phyloP scores from a whole-genome alignment of 2,888 invertebrate species.

The Adineta ricciae region DNA sequence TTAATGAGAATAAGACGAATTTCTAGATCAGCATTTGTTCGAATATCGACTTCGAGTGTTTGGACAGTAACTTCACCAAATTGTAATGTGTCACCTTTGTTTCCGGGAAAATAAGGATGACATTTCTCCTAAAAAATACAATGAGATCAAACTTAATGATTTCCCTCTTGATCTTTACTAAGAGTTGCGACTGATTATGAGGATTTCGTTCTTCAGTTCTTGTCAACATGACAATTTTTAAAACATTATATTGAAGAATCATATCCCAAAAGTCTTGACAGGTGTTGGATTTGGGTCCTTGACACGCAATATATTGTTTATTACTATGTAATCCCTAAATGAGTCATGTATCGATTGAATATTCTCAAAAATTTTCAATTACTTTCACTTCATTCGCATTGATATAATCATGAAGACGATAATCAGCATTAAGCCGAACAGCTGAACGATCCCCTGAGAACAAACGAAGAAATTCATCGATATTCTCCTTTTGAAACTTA shows the following conservation, averaged over 20 bases:
- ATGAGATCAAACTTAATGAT: neutral
- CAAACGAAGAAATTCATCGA: neutral
- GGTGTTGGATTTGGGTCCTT: slow-evolving; percentile 84
- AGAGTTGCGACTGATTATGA: neutral
- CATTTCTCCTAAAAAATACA: neutral
- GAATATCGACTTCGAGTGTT: neutral
- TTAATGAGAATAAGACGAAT: neutral
- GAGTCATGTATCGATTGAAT: too few species aligned
- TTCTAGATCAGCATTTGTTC: neutral
- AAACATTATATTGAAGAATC: slow-evolving; percentile 22
- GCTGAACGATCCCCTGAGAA: neutral
- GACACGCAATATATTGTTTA: slow-evolving; percentile 91
- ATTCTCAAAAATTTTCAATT: too few species aligned
- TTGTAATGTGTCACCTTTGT: neutral
- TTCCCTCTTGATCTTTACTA: neutral
- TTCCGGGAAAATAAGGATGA: neutral
- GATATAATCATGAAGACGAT: slow-evolving; percentile 66
- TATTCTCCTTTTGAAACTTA: neutral
- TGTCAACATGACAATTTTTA: neutral
- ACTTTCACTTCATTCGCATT: slow-evolving; percentile 90
- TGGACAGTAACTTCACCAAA: neutral
- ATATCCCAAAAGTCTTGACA: slow-evolving; percentile 81
- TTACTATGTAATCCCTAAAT: slow-evolving; percentile 71
- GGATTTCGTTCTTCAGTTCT: neutral
- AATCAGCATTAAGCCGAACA: neutral